A percentile compares a stretch with the other conserved stretches of the same genome.
phyloP scores from a whole-genome alignment of 2,797 vertebrate species.

The Brotogeris chrysoptera region DNA sequence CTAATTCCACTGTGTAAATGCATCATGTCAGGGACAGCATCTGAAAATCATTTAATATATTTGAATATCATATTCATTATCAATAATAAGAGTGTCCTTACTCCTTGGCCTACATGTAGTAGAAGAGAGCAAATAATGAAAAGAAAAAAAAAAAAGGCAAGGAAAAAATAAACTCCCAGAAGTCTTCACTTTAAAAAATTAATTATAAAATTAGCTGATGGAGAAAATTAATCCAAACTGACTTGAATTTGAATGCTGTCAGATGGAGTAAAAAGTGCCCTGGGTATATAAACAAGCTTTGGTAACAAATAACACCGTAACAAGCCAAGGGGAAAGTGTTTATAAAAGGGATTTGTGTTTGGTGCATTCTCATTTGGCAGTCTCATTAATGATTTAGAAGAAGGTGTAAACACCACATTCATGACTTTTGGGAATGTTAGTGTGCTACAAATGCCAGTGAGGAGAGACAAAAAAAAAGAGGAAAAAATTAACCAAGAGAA shows the following conservation, averaged over 20 bases:
- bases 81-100: not conserved
- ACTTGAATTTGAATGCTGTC: constrained; percentile 66
- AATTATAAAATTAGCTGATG: constrained; percentile 46
- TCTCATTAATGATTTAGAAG: constrained; percentile 73
- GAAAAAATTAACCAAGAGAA: not conserved
- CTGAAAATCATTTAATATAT: not conserved
- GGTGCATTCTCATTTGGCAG: constrained; percentile 63
- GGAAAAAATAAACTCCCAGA: accelerated
- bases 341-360: constrained; percentile 68
- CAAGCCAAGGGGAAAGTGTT: constrained; percentile 60
- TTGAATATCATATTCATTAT: not conserved
- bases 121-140: not conserved
- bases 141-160: not conserved
- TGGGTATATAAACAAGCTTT: constrained; percentile 67
- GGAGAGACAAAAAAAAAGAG: not conserved
- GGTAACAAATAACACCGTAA: constrained; percentile 66
- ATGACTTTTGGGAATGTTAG: constrained; percentile 65
- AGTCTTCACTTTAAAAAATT: not conserved
- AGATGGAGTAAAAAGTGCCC: constrained; percentile 65
- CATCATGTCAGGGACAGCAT: not conserved
- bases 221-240: constrained; percentile 72
- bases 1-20: constrained; percentile 16
- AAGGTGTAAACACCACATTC: constrained; percentile 72
- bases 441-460: constrained; percentile 27
- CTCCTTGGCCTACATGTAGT: not conserved